Conservation (phyloP, 2,888 invertebrate genomes). For the Campoplex capitator region DNA sequence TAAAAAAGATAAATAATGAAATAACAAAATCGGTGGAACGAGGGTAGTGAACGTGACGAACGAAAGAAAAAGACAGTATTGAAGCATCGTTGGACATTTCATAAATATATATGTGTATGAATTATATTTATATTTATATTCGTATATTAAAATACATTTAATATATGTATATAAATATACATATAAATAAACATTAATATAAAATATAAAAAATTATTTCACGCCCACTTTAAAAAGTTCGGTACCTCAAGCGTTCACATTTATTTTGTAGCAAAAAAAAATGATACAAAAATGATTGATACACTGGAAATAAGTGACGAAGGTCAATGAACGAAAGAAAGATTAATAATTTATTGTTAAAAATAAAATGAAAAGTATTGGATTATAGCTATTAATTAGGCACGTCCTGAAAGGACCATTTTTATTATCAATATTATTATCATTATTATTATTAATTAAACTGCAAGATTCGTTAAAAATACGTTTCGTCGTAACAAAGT, state of each 20-base stretch:
- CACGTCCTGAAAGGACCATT: slow-evolving; percentile 69
- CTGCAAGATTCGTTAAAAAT: slow-evolving; percentile 23
- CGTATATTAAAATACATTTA: slow-evolving; percentile 24
- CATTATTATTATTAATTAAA: slow-evolving; percentile 8
- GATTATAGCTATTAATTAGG: slow-evolving; percentile 59
- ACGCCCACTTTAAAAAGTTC: slow-evolving; percentile 40
- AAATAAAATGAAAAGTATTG: slow-evolving; percentile 71
- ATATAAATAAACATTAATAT: slow-evolving; percentile 29
- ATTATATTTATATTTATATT: slow-evolving; percentile 39
- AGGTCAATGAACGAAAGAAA: slow-evolving; percentile 21
- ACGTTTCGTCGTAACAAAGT: slow-evolving; percentile 40
- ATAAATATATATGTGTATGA: slow-evolving; percentile 60
- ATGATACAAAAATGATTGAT: slow-evolving; percentile 22
- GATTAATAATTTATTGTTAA: slow-evolving; percentile 74
- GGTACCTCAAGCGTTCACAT: slow-evolving; percentile 60
- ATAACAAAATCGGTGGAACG: slow-evolving; percentile 49
- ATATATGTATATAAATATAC: not conserved
- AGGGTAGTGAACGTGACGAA: slow-evolving; percentile 39
- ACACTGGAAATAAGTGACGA: not conserved
- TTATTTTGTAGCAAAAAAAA: slow-evolving; percentile 64
- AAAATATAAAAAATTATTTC: slow-evolving; percentile 44
- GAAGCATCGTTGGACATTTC: slow-evolving; percentile 66
- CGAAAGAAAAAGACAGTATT: slow-evolving; percentile 55
- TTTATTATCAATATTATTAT: slow-evolving; percentile 48
- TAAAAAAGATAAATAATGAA: slow-evolving; percentile 10